Conservation (phyloP, 1,140 invertebrate genomes). For the Caenorhabditis brenneri region DNA sequence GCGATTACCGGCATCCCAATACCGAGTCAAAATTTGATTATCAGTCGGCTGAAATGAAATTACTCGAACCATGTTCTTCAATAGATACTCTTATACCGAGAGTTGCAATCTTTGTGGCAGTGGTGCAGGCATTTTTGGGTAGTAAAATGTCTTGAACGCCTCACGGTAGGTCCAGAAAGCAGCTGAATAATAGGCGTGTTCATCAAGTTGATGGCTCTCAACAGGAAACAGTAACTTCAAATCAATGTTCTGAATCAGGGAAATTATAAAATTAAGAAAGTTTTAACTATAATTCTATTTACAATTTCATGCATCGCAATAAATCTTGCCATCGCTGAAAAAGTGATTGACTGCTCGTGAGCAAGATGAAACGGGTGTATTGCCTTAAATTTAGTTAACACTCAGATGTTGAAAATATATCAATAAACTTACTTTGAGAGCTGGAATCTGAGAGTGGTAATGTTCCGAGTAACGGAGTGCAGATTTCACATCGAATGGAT, state of each 20-base stretch:
- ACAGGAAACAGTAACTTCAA: neutral
- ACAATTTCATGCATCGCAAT: conserved; percentile 24
- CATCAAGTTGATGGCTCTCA: neutral
- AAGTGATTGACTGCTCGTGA: conserved; percentile 1
- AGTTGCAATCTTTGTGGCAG: neutral
- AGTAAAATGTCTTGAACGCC: conserved; percentile 7
- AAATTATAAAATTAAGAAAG: too few relatives aligned
- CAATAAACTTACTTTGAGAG: neutral
- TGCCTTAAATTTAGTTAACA: neutral
- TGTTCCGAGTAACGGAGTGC: conserved; percentile 4
- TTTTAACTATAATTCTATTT: too few relatives aligned
- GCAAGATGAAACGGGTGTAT: neutral
- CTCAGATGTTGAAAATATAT: too few relatives aligned
- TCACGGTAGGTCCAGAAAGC: neutral
- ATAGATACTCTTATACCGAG: neutral
- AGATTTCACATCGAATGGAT: neutral
- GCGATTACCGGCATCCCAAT: conserved; percentile 13
- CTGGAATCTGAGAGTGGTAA: conserved; percentile 15
- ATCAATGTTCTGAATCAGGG: neutral
- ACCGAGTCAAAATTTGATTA: neutral
- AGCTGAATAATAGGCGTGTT: neutral
- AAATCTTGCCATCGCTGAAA: neutral
- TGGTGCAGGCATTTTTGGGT: conserved; percentile 5
- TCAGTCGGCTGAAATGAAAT: neutral
- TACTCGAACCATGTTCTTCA: neutral